Base-by-base conservation (phyloP, 2,797 vertebrate genomes). In the Morus bassanus region DNA sequence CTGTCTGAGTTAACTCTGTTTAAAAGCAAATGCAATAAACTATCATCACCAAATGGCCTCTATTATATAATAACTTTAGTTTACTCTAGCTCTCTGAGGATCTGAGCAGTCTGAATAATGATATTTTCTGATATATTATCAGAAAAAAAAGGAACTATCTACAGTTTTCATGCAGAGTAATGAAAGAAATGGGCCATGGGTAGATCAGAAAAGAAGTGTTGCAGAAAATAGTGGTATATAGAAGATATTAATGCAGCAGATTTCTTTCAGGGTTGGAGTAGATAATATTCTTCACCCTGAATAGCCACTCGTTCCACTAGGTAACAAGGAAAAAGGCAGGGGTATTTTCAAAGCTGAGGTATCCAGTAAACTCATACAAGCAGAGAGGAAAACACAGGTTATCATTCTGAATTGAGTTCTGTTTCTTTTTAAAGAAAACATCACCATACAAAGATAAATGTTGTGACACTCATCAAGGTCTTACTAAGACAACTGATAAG, bases 1-100 rank as follows among this genome's bases (percentile, higher is more conserved):
- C 78, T 53, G 56, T 50, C 78, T 53, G 56, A 88, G 45, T 46
- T 90, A 81, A 75, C 74, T 53, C 22, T 69, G 48, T 96, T 91
- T 75, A 89, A 93, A 93, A 82, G 64, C 16, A 79, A 96, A 93
- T 87, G 60, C 35, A 89, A 70, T 85, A 87, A 92, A 77, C 41
- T 21, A 76, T 67, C 41, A 86, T 61, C 33, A 81, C 53, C 37
- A 83, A 91, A 88, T 53, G 13, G 41, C 50, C 50, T 77, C 64
- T 90, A 23, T 50, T 88, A 75, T 27, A 46, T 33, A 68, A 51
- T 21, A 92, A 39, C 54, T 92, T 75, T 10, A 76, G 70, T 85
- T 93, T 89, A 70, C 64, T 60, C 28, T n/a, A 33, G 69, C 23
- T 89, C 54, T 86, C 80, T 67, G 51, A 88, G 73, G 70, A 93